Evolutionary conservation across 2,797 vertebrate species (phyloP).

Genomic region (Channallabes apus): DNA sequence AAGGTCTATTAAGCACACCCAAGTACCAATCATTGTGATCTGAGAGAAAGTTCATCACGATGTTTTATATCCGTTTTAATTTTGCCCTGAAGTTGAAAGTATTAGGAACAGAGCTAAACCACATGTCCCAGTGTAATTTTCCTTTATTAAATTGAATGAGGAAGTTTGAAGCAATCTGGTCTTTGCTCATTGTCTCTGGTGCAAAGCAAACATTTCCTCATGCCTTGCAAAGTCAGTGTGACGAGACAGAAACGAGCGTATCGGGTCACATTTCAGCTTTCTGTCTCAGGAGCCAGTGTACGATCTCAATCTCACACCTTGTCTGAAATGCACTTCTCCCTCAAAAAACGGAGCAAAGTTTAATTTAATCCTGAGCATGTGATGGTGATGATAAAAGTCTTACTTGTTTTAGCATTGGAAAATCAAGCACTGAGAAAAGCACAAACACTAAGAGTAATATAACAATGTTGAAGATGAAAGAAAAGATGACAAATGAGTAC

Average conservation of each 20-base stretch:
- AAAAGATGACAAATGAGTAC: too few species aligned
- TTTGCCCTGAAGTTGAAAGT: not conserved
- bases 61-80: not conserved
- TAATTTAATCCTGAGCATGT: not conserved
- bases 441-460: too few species aligned
- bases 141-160: not conserved
- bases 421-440: too few species aligned
- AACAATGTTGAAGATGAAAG: too few species aligned
- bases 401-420: too few species aligned
- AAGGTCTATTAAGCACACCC: not conserved
- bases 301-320: not conserved
- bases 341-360: not conserved
- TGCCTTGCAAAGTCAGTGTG: conserved; percentile 68
- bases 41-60: not conserved
- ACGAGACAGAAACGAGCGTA: conserved; percentile 65
- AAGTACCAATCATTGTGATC: not conserved
- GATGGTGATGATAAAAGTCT: not conserved
- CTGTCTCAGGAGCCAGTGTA: not conserved
- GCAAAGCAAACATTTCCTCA: conserved; percentile 36
- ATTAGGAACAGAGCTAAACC: not conserved
- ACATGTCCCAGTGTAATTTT: not conserved
- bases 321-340: not conserved
- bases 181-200: conserved; percentile 26
- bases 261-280: conserved; percentile 8
- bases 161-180: conserved; percentile 31